A percentile compares a stretch with the other conserved stretches of the same genome.
Conservation (phyloP, 1,140 invertebrate species). For the Drosophila mojavensis region DNA sequence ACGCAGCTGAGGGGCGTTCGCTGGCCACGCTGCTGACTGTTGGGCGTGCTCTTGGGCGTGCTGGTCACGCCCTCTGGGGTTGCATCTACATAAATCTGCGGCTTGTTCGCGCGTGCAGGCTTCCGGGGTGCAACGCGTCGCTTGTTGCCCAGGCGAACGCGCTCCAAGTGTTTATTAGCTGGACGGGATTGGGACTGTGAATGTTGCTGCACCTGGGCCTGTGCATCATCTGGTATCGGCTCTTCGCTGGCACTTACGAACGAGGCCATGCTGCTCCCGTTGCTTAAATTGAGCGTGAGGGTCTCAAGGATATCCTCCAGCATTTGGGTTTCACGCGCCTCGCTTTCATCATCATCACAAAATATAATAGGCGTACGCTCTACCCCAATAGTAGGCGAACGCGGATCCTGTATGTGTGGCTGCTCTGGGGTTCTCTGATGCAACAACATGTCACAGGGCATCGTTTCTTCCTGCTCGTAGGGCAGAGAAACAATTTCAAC, state of each 20-base stretch:
- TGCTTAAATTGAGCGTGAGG: slow-evolving; percentile 67
- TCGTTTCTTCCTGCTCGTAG: slow-evolving; percentile 68
- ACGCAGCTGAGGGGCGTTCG: slow-evolving; percentile 74
- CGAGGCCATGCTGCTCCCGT: slow-evolving; percentile 64
- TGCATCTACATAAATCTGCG: slow-evolving; percentile 65
- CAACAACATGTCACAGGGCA: slow-evolving; percentile 56
- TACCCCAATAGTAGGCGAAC: slow-evolving; percentile 84
- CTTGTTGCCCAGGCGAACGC: slow-evolving; percentile 67
- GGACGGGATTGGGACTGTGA: slow-evolving; percentile 10
- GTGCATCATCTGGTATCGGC: slow-evolving; percentile 23
- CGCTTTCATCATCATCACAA: slow-evolving; percentile 73
- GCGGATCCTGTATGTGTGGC: slow-evolving; percentile 76
- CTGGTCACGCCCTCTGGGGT: slow-evolving; percentile 27
- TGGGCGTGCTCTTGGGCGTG: slow-evolving; percentile 50
- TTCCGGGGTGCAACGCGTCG: slow-evolving; percentile 57
- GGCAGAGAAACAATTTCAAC: slow-evolving; percentile 61
- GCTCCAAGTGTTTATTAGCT: slow-evolving; percentile 75
- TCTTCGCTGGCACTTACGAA: slow-evolving; percentile 50
- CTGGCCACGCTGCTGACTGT: slow-evolving; percentile 23
- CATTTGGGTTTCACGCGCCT: slow-evolving; percentile 67
- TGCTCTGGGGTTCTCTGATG: slow-evolving; percentile 31
- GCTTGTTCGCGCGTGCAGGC: slow-evolving; percentile 57
- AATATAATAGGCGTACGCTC: slow-evolving; percentile 84
- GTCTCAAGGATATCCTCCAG: slow-evolving; percentile 76
- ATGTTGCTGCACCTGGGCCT: background rate